These are phyloP conservation scores for Xenopus laevis DNA, from an alignment of 2,113 vertebrate species.

Conservation along the genomic window DNA sequence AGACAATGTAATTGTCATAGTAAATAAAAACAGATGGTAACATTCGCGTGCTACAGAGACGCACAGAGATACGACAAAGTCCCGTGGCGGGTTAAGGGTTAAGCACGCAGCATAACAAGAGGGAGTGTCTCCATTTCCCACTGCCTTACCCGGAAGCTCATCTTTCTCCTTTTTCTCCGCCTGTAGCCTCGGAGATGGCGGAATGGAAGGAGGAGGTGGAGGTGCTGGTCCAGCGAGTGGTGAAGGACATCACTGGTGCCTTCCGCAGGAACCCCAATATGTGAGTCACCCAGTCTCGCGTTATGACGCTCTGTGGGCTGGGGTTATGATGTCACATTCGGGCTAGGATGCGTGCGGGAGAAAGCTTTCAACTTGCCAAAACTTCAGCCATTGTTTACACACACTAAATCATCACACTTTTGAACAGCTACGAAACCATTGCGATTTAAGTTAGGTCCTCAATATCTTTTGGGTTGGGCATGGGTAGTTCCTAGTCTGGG, in stretches of 20 bases:
- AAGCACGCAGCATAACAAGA: constrained; percentile 5
- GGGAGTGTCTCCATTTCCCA: constrained; percentile 19
- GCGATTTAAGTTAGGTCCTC: too few relatives aligned
- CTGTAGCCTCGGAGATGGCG: constrained; percentile 72
- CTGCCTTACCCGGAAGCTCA: constrained; percentile 56
- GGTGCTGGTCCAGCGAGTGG: constrained; percentile 89
- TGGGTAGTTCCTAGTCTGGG: too few relatives aligned
- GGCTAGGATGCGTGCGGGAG: not conserved
- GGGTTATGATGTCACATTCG: not conserved
- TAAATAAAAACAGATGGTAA: too few relatives aligned
- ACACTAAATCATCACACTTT: too few relatives aligned
- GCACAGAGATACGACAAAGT: not conserved
- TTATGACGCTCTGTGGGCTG: not conserved
- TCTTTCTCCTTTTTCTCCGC: constrained; percentile 36
- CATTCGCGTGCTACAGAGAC: too few relatives aligned
- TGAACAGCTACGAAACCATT: too few relatives aligned
- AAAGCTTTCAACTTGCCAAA: not conserved
- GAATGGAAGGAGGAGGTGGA: constrained; percentile 88
- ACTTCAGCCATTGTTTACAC: not conserved
- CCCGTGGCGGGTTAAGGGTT: not conserved
- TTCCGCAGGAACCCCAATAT: constrained; percentile 91
- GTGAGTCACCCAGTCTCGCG: constrained; percentile 61
- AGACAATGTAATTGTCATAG: too few relatives aligned
- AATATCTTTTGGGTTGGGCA: too few relatives aligned
- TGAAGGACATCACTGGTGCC: constrained; percentile 90